Evolutionary conservation across 2,113 vertebrate genomes (phyloP).

Genomic region (Corydoras sp.): DNA sequence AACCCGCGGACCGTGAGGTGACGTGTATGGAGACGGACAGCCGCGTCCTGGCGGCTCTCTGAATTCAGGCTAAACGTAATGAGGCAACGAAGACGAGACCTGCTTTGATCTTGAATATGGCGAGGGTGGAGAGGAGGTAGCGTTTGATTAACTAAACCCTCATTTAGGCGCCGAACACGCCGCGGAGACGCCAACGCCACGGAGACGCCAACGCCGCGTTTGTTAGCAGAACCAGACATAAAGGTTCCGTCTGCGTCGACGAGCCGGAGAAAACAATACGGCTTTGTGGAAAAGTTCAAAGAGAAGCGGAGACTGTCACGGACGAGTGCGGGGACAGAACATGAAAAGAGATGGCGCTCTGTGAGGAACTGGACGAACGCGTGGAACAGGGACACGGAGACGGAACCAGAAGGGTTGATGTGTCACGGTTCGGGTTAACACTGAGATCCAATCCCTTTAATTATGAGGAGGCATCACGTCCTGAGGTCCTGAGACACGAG

Average conservation of each 20-base stretch:
- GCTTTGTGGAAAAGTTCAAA: slow-evolving; percentile 38
- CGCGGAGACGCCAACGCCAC: not conserved
- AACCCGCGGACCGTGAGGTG: too few relatives aligned
- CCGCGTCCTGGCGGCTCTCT: not conserved
- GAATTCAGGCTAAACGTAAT: not conserved
- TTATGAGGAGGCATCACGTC: too few relatives aligned
- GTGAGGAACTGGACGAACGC: slow-evolving; percentile 6
- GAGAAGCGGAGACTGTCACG: slow-evolving; percentile 24
- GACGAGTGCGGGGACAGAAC: slow-evolving; percentile 17
- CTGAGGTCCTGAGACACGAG: too few relatives aligned
- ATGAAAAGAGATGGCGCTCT: slow-evolving; percentile 9
- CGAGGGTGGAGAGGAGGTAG: too few relatives aligned
- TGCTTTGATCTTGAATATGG: too few relatives aligned
- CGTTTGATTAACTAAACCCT: too few relatives aligned
- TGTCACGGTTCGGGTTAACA: not conserved
- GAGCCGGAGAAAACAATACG: slow-evolving; percentile 37
- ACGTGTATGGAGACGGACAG: too few relatives aligned
- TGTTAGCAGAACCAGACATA: slow-evolving; percentile 14
- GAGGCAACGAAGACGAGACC: not conserved
- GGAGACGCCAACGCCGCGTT: not conserved
- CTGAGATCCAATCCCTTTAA: not conserved
- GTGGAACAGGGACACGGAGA: not conserved
- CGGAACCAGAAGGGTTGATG: not conserved
- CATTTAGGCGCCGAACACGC: not conserved
- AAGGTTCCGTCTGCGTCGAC: slow-evolving; percentile 29